A percentile compares a stretch with the other conserved stretches of the same genome.
phyloP scores from a whole-genome alignment of 2,113 vertebrate species.

The Numenius arquata region DNA sequence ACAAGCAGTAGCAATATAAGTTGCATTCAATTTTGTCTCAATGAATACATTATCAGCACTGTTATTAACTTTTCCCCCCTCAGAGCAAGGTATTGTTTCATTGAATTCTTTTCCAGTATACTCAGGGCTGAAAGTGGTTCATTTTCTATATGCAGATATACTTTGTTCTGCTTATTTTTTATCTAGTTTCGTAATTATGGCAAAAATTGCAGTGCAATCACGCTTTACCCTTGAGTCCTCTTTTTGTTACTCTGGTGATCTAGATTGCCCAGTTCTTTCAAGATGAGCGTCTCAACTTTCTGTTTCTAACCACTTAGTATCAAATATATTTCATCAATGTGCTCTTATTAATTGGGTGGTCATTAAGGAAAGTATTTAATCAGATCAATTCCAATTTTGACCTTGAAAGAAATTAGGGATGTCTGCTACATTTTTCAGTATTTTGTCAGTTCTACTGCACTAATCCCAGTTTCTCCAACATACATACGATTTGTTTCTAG shows the following conservation, averaged over 20 bases:
- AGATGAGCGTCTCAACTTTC: neutral
- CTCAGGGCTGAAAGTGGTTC: neutral
- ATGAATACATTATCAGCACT: conserved; percentile 21
- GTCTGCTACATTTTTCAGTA: neutral
- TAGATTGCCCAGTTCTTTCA: neutral
- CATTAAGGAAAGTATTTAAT: neutral
- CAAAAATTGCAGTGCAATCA: neutral
- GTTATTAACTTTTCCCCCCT: neutral
- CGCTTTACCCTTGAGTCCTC: neutral
- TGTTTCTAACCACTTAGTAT: neutral
- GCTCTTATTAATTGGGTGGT: neutral
- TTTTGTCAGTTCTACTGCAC: neutral
- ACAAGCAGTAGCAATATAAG: conserved; percentile 22
- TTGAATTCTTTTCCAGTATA: neutral
- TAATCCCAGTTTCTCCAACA: neutral
- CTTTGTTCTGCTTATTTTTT: neutral
- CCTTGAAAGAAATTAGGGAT: neutral
- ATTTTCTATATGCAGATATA: neutral
- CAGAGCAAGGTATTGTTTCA: neutral
- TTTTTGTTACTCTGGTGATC: neutral
- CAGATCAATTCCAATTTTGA: neutral
- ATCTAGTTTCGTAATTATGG: neutral
- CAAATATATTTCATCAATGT: neutral
- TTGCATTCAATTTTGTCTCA: conserved; percentile 40
- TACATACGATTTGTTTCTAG: neutral